phyloP scores from a whole-genome alignment of 2,797 vertebrate species.

The Pipistrellus nathusii region DNA sequence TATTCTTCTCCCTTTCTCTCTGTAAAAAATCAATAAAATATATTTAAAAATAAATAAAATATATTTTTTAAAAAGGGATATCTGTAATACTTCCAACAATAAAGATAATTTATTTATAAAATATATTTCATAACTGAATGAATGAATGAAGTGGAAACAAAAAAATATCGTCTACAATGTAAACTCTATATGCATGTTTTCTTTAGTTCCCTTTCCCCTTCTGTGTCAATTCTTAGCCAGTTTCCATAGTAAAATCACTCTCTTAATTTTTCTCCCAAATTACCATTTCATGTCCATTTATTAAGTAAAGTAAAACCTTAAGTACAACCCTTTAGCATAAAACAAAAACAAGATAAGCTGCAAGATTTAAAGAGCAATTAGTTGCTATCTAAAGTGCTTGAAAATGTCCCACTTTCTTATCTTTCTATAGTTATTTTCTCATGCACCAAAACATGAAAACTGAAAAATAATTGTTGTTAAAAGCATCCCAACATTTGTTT shows the following conservation, averaged over 20 bases:
- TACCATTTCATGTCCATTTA: conserved; percentile 36
- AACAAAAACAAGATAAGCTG: conserved; percentile 59
- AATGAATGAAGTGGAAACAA: background rate
- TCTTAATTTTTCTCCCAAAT: conserved; percentile 28
- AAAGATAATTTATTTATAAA: too few relatives aligned
- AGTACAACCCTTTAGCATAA: conserved; percentile 9
- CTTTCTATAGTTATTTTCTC: conserved; percentile 59
- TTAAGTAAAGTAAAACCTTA: conserved; percentile 61
- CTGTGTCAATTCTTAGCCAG: conserved; percentile 34
- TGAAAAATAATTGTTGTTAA: conserved; percentile 49
- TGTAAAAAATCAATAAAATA: too few relatives aligned
- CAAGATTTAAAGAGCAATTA: conserved; percentile 49
- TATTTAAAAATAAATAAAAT: too few relatives aligned
- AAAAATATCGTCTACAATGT: background rate
- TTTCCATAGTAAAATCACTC: conserved; percentile 32
- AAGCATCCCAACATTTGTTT: conserved; percentile 57
- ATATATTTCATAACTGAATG: background rate
- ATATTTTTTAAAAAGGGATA: too few relatives aligned
- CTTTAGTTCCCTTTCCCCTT: background rate
- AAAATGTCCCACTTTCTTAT: conserved; percentile 46
- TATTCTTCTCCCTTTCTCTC: too few relatives aligned
- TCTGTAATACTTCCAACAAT: too few relatives aligned
- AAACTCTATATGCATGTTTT: background rate
- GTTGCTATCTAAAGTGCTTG: conserved; percentile 35
- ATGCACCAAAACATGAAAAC: conserved; percentile 49